phyloP scores from a whole-genome alignment of 2,888 invertebrate genomes.

The Cantharis flavilabris region DNA sequence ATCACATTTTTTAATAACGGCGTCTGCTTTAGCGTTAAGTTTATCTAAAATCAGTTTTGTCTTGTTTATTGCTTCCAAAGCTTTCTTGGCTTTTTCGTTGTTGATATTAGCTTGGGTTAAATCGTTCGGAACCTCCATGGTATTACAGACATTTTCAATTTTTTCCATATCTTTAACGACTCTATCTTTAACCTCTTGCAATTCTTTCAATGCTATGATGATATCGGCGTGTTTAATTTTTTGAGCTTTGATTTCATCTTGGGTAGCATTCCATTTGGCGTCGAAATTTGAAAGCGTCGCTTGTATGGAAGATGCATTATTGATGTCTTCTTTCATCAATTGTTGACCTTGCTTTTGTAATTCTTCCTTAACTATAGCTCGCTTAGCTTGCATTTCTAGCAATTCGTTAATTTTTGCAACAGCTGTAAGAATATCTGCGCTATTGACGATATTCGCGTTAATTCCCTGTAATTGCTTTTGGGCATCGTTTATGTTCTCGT shows the following conservation, averaged over 20 bases:
- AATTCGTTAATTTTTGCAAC: slow-evolving; percentile 60
- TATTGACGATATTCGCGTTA: slow-evolving; percentile 58
- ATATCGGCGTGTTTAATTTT: slow-evolving; percentile 75
- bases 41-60: slow-evolving; percentile 77
- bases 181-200: slow-evolving; percentile 72
- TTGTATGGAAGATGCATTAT: slow-evolving; percentile 79
- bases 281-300: slow-evolving; percentile 78
- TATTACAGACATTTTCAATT: slow-evolving; percentile 68
- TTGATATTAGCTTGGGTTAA: slow-evolving; percentile 72
- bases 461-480: slow-evolving; percentile 63
- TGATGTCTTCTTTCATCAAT: slow-evolving; percentile 81
- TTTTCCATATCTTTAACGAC: slow-evolving; percentile 72
- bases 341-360: slow-evolving; percentile 79
- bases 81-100: slow-evolving; percentile 76
- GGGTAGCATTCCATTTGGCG: slow-evolving; percentile 79
- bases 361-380: slow-evolving; percentile 68
- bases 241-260: slow-evolving; percentile 73
- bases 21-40: slow-evolving; percentile 76
- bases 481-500: slow-evolving; percentile 65
- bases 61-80: slow-evolving; percentile 74
- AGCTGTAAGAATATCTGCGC: slow-evolving; percentile 57
- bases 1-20: slow-evolving; percentile 71
- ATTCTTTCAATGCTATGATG: slow-evolving; percentile 74
- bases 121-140: slow-evolving; percentile 72
- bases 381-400: slow-evolving; percentile 61